Evolutionary conservation across 53 echinoderm and acorn worm species (phyloP).

Genomic region (Paracentrotus lividus): DNA sequence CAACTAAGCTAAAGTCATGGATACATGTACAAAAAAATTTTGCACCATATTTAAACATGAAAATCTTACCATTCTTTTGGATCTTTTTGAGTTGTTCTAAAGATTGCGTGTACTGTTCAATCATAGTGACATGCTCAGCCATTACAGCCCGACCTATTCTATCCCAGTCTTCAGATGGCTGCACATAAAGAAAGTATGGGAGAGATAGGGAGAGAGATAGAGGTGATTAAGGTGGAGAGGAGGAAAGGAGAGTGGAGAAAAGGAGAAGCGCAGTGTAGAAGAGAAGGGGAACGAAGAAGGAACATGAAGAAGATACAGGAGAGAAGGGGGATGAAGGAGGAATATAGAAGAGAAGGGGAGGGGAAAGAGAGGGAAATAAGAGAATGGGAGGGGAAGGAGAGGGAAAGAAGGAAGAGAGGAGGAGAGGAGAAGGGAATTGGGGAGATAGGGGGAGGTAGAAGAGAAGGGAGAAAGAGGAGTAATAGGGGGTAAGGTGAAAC

Average conservation of each 20-base stretch:
- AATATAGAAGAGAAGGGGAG: neutral
- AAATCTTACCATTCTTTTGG: conserved; percentile 75
- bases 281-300: neutral
- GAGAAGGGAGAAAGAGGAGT: neutral
- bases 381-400: neutral
- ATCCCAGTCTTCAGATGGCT: conserved; percentile 90
- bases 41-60: too few species aligned
- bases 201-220: neutral
- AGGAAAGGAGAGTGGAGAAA: neutral
- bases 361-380: neutral
- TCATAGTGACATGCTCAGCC: conserved; percentile 83
- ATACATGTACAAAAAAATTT: too few species aligned
- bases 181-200: neutral
- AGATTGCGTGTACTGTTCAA: conserved; percentile 79
- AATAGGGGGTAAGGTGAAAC: neutral
- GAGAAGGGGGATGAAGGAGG: neutral
- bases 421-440: neutral
- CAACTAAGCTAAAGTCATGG: too few species aligned
- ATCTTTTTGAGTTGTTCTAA: conserved; percentile 85
- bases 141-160: conserved; percentile 81
- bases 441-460: neutral
- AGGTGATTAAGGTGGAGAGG: neutral
- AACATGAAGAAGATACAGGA: neutral
- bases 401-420: neutral
- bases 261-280: neutral